phyloP scores from a whole-genome alignment of 2,888 invertebrate genomes.

The Rhagonycha fulva region DNA sequence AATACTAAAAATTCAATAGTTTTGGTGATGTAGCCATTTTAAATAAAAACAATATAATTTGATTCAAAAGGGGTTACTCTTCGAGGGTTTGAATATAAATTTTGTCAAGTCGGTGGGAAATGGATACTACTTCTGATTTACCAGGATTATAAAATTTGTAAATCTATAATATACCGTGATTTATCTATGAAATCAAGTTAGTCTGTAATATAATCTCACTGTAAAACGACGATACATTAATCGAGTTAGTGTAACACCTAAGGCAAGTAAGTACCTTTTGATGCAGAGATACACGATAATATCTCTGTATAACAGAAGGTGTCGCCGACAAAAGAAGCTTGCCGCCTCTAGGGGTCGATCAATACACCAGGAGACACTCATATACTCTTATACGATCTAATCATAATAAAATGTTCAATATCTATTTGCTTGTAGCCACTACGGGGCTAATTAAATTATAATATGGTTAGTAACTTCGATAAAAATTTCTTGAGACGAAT shows the following conservation, averaged over 20 bases:
- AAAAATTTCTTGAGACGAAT: not conserved
- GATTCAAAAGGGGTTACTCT: too few species aligned
- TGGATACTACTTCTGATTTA: too few species aligned
- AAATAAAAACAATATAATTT: too few species aligned
- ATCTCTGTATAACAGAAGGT: conserved; percentile 26
- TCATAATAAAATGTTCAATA: not conserved
- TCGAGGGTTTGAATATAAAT: too few species aligned
- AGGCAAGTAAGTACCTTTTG: conserved; percentile 15
- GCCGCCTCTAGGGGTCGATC: conserved; percentile 36
- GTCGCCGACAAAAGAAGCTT: conserved; percentile 36
- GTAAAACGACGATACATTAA: conserved; percentile 1
- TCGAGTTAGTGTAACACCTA: conserved; percentile 15
- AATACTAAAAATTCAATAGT: too few species aligned
- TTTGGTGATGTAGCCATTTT: too few species aligned
- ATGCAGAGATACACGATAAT: conserved; percentile 18
- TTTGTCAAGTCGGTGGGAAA: too few species aligned
- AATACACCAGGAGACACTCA: conserved; percentile 33
- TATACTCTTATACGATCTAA: not conserved
- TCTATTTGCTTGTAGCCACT: not conserved
- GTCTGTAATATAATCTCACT: conserved; percentile 2
- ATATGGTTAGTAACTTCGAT: not conserved
- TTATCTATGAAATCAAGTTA: not conserved
- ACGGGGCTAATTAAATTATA: not conserved
- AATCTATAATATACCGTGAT: not conserved
- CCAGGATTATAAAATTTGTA: not conserved